Percentiles rank a stretch among this genome's conserved stretches.
Evolutionary conservation across 1,140 invertebrate genomes (phyloP).

Genomic region (Pogonognathellus flavescens): DNA sequence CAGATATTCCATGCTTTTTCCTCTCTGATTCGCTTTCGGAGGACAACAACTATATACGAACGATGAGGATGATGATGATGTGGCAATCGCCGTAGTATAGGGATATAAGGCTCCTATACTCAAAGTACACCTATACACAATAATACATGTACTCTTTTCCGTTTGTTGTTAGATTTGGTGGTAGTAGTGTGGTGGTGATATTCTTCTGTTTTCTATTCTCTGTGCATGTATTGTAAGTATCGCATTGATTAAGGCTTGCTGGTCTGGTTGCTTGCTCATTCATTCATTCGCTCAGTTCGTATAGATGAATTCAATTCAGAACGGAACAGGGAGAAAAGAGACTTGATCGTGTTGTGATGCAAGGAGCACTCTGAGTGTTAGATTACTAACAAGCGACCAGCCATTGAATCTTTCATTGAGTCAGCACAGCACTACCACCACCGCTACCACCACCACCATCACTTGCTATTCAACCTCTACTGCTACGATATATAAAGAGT

Average conservation of each 20-base stretch:
- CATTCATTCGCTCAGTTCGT: neutral
- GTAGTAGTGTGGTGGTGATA: neutral
- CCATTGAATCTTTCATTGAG: constrained; percentile 32
- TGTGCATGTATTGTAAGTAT: neutral
- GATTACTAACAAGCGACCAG: constrained; percentile 52
- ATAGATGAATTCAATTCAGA: constrained; percentile 27
- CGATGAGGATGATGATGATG: too few species aligned
- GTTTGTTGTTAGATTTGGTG: too few species aligned
- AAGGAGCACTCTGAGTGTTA: constrained; percentile 40
- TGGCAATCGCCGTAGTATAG: too few species aligned
- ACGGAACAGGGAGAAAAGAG: constrained; percentile 12
- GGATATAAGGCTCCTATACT: too few species aligned
- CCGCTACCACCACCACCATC: constrained; percentile 4
- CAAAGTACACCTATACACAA: too few species aligned
- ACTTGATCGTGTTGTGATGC: constrained; percentile 35
- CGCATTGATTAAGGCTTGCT: constrained; percentile 54
- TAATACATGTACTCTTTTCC: too few species aligned
- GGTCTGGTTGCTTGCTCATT: neutral
- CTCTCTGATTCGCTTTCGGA: neutral
- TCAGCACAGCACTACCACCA: constrained; percentile 9
- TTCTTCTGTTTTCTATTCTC: neutral
- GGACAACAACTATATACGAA: too few species aligned
- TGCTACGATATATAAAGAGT: too few species aligned
- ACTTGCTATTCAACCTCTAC: constrained; percentile 13
- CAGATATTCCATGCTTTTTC: neutral